Evolutionary conservation across 2,113 vertebrate genomes (phyloP).

Genomic region (Lepisosteus osseus): DNA sequence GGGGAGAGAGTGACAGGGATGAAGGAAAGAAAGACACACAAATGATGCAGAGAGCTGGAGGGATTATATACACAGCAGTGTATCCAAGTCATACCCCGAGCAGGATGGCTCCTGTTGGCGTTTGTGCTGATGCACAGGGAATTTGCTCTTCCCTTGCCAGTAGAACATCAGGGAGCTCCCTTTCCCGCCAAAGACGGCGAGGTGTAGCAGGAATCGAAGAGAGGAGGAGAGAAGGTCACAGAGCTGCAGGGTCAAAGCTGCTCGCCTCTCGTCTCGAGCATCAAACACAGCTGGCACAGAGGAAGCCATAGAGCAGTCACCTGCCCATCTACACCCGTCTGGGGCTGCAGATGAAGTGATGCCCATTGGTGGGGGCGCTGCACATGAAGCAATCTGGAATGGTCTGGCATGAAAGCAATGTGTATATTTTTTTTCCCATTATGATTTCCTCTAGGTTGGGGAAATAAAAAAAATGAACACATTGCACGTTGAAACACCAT

Average conservation of each 20-base stretch:
- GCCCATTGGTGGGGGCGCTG: too few species aligned
- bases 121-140: not conserved
- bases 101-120: not conserved
- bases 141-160: not conserved
- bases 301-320: too few species aligned
- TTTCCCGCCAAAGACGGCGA: not conserved
- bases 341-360: too few species aligned
- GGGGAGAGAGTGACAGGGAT: not conserved
- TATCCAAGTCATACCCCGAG: slow-evolving; percentile 3
- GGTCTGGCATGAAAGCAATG: too few species aligned
- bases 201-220: not conserved
- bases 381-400: too few species aligned
- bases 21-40: not conserved
- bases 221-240: not conserved
- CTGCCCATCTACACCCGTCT: too few species aligned
- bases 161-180: not conserved
- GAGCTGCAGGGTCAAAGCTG: not conserved
- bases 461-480: too few species aligned
- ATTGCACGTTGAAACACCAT: too few species aligned
- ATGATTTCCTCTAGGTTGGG: too few species aligned
- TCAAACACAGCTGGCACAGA: too few species aligned
- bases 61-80: not conserved
- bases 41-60: not conserved
- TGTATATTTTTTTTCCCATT: too few species aligned
- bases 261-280: too few species aligned